These are phyloP conservation scores for Psilopogon haemacephalus DNA, from an alignment of 2,113 vertebrate species.

Conservation along the genomic window DNA sequence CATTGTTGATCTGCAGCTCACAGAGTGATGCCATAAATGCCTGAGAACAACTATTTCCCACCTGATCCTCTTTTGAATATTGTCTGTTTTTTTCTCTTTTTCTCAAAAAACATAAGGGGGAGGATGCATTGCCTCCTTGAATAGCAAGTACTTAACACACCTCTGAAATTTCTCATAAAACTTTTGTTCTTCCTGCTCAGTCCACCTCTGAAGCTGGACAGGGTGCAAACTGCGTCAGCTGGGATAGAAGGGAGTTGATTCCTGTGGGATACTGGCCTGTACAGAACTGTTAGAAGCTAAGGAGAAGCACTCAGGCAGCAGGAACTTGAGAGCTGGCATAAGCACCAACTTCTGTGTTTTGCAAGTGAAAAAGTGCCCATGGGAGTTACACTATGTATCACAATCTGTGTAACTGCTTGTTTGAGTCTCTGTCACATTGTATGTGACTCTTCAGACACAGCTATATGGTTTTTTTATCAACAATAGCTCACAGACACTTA, in stretches of 20 bases:
- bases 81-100: background rate
- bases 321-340: background rate
- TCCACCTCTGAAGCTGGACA: too few species aligned
- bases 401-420: background rate
- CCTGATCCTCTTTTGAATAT: background rate
- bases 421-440: background rate
- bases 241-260: accelerated
- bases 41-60: background rate
- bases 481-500: background rate
- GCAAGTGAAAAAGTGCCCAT: background rate
- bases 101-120: background rate
- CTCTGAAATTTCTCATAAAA: background rate
- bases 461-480: background rate
- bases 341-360: background rate
- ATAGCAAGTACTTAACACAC: background rate
- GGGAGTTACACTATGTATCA: background rate
- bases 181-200: background rate
- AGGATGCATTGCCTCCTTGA: background rate
- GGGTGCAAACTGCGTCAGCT: accelerated
- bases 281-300: background rate
- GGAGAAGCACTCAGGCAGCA: background rate
- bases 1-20: background rate
- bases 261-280: background rate
- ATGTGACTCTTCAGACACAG: background rate
- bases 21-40: background rate